Base-by-base conservation (phyloP, 2,797 vertebrate species). In the Sciaenops ocellatus region DNA sequence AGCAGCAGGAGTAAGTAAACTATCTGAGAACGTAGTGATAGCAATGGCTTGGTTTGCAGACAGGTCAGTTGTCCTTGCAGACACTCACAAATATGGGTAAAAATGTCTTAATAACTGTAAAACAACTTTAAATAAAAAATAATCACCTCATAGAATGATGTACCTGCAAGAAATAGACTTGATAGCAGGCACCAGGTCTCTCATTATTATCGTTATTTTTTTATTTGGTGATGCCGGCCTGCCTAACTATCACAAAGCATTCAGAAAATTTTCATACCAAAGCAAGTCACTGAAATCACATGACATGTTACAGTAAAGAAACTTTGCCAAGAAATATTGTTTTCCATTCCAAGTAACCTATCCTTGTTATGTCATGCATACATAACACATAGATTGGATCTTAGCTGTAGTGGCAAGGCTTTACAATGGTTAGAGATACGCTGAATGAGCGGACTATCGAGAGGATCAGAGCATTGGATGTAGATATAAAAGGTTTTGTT, bases 91-190 rank as follows among this genome's bases (percentile, higher is more conserved):
- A 30, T 50, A 34, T 15, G 51, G 18, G 11, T 16, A 12, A 48
- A 76, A 34, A 62, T 55, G 20, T 34, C 65, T 79, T 69, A 50
- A 70, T 48, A 66, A 47, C 24, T 80, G 34, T 74, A 55, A 66
- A 52, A 57, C 41, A 66, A 57, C 60, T 55, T 16, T 26, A 28
- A 71, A 60, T 62, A 18, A 84, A 55, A 74, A 34, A 18, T 22
- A 5, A 34, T 48, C 30, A 69, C 55, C n/a, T 34, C 50, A 66
- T 44, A 17, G 52, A 1, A 67, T 67, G 38, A 68, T 42, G 24
- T 60, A n/a, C n/a, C 50, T 30, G 50, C 18, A 17, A 6, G 15
- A 75, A 64, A 85, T 47, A 46, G 15, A 17, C 51, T 48, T 60
- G 46, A 61, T 28, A 10, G 20, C 60, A 42, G 20, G 3, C 26